phyloP scores from a whole-genome alignment of 2,888 invertebrate genomes.

The Ceraclea dissimilis region DNA sequence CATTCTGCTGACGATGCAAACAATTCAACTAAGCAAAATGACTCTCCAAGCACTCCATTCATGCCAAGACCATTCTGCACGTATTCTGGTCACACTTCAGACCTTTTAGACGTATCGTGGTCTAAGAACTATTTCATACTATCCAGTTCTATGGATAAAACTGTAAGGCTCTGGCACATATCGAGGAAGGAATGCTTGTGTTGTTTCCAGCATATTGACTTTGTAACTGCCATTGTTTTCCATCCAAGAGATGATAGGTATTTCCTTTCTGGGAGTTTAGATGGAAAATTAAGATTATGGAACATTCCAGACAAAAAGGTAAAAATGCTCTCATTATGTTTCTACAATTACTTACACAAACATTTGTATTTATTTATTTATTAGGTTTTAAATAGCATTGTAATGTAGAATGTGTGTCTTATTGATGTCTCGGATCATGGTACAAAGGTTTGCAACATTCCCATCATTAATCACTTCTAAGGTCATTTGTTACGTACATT shows the following conservation, averaged over 20 bases:
- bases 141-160: constrained; percentile 98
- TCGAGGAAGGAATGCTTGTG: constrained; percentile 95
- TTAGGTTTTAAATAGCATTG: too few species aligned
- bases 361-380: too few species aligned
- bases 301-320: constrained; percentile 98
- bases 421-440: too few species aligned
- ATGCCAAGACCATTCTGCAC: constrained; percentile 87
- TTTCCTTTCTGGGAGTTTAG: constrained; percentile 94
- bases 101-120: constrained; percentile 95
- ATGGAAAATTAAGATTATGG: constrained; percentile 97
- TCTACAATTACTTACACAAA: too few species aligned
- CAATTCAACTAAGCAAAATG: constrained; percentile 49
- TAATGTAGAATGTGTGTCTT: too few species aligned
- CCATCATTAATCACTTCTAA: too few species aligned
- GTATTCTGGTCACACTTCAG: constrained; percentile 92
- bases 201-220: constrained; percentile 98
- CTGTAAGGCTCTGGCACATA: constrained; percentile 93
- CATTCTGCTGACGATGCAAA: constrained; percentile 59
- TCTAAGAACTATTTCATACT: constrained; percentile 97
- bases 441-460: too few species aligned
- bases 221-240: constrained; percentile 97
- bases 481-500: too few species aligned
- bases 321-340: not conserved
- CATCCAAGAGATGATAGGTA: constrained; percentile 88
- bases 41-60: constrained; percentile 63